Evolutionary conservation across 2,113 vertebrate species (phyloP).

Genomic region (Turnix velox): DNA sequence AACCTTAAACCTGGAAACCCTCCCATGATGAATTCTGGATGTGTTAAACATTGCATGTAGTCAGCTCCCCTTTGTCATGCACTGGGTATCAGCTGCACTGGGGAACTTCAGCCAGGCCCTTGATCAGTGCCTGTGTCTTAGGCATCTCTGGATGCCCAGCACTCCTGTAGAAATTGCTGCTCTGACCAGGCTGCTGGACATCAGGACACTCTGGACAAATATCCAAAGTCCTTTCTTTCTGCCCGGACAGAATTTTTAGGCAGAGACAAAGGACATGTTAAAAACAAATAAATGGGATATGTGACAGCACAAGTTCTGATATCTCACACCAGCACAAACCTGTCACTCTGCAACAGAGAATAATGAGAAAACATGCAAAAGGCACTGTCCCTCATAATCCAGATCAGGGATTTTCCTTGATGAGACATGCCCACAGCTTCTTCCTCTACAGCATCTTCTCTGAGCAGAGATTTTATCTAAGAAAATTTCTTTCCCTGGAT

Average conservation of each 20-base stretch:
- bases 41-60: accelerated
- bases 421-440: not conserved
- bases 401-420: not conserved
- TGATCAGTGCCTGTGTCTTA: not conserved
- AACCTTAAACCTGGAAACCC: not conserved
- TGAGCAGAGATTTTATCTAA: not conserved
- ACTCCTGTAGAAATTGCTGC: not conserved
- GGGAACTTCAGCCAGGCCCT: not conserved
- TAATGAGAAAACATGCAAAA: not conserved
- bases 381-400: not conserved
- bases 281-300: not conserved
- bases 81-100: not conserved
- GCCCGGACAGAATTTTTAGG: not conserved
- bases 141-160: not conserved
- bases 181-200: not conserved
- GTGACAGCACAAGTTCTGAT: not conserved
- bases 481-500: not conserved
- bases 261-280: not conserved
- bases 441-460: not conserved
- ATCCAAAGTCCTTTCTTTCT: not conserved
- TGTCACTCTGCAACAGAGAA: not conserved
- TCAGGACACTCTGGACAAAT: not conserved
- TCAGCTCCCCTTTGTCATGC: not conserved
- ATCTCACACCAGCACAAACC: not conserved
- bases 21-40: not conserved